These are phyloP conservation scores for Xenopus borealis DNA, from an alignment of 2,113 vertebrate species.

Conservation along the genomic window DNA sequence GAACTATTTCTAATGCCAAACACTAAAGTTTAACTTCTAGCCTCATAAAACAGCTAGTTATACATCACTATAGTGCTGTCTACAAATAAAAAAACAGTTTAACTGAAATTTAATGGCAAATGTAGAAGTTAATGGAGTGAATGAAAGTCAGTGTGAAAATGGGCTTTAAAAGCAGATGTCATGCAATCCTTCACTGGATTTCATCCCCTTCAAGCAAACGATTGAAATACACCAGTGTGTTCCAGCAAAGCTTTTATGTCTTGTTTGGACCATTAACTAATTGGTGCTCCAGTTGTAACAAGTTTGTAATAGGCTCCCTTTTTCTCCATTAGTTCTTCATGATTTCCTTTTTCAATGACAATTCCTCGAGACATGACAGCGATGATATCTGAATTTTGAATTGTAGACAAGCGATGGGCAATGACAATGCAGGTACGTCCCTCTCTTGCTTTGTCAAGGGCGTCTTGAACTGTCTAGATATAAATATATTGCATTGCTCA, in stretches of 20 bases:
- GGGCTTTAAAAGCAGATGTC: not conserved
- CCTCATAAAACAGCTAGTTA: not conserved
- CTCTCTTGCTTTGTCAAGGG: constrained; percentile 86
- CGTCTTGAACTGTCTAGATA: constrained; percentile 82
- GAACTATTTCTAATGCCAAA: not conserved
- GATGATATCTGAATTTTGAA: constrained; percentile 84
- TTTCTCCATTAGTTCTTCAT: constrained; percentile 81
- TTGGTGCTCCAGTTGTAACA: constrained; percentile 86
- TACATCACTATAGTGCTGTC: not conserved
- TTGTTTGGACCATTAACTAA: constrained; percentile 71
- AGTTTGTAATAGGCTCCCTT: constrained; percentile 87
- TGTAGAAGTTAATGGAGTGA: not conserved
- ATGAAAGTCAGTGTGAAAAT: constrained; percentile 1
- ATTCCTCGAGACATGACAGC: constrained; percentile 88
- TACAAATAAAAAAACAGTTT: not conserved
- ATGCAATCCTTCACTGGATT: not conserved
- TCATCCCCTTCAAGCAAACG: not conserved
- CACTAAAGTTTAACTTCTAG: not conserved
- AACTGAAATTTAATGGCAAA: not conserved
- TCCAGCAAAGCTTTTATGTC: not conserved
- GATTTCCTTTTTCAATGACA: constrained; percentile 84
- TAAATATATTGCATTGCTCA: constrained; percentile 6
- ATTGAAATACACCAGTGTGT: not conserved
- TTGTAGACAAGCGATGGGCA: constrained; percentile 90
- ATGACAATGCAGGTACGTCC: constrained; percentile 94